A percentile compares a stretch with the other conserved stretches of the same genome.
Evolutionary conservation across 2,797 vertebrate genomes (phyloP).

Genomic region (Lepidocolaptes lacrymiger): DNA sequence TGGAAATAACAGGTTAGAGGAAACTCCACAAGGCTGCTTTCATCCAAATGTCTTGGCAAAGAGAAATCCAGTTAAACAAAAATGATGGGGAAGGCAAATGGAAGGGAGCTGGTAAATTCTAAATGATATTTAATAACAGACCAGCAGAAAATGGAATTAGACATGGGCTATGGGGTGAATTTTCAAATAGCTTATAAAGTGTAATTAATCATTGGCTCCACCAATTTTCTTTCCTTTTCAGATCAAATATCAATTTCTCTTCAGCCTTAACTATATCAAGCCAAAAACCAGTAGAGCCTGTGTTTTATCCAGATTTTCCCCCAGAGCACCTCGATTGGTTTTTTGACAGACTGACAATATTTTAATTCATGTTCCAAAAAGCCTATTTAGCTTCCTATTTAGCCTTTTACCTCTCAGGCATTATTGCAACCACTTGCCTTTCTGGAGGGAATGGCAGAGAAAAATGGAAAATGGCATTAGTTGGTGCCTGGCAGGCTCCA

Average conservation of each 20-base stretch:
- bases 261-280: neutral
- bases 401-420: neutral
- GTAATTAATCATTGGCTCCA: conserved; percentile 18
- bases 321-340: neutral
- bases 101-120: neutral
- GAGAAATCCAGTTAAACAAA: neutral
- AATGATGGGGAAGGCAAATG: neutral
- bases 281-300: conserved; percentile 9
- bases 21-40: neutral
- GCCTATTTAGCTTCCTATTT: neutral
- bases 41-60: neutral
- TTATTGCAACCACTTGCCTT: neutral
- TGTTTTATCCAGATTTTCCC: neutral
- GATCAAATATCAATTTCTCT: conserved; percentile 13
- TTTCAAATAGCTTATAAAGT: conserved; percentile 16
- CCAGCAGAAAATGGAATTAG: conserved; percentile 1
- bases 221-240: conserved; percentile 12
- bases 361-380: neutral
- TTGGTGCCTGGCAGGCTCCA: neutral
- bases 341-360: neutral
- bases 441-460: neutral
- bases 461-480: neutral
- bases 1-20: conserved; percentile 23
- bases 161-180: neutral
- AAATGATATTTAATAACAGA: conserved; percentile 5